A percentile compares a stretch with the other conserved stretches of the same genome.
Conservation (phyloP, 2,797 vertebrate genomes). For the Thunnus albacares region DNA sequence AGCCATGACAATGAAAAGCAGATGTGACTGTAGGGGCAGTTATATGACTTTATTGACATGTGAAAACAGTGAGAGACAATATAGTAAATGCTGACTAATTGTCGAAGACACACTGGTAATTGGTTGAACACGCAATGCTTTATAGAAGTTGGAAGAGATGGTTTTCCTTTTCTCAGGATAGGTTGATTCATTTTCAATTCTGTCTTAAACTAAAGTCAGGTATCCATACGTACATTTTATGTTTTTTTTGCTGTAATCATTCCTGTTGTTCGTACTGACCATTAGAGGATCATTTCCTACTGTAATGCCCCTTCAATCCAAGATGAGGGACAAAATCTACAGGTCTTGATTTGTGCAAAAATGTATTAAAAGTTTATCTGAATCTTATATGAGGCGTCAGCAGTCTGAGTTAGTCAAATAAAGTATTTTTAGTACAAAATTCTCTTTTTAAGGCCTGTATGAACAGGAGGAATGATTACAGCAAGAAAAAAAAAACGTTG, state of each 20-base stretch:
- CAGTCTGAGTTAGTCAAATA: too few relatives aligned
- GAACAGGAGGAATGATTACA: background rate
- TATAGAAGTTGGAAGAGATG: slow-evolving; percentile 3
- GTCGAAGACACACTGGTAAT: slow-evolving; percentile 53
- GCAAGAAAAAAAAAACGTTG: background rate
- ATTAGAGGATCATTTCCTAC: too few relatives aligned
- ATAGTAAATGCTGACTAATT: slow-evolving; percentile 55
- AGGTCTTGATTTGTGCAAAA: background rate
- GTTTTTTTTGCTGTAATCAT: background rate
- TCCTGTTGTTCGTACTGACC: background rate
- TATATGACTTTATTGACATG: slow-evolving; percentile 69
- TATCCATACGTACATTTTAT: background rate
- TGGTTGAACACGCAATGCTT: slow-evolving; percentile 15
- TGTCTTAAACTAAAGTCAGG: background rate
- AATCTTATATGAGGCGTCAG: too few relatives aligned
- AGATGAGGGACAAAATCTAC: too few relatives aligned
- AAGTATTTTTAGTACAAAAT: too few relatives aligned
- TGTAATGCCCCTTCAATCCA: too few relatives aligned
- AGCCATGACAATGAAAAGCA: slow-evolving; percentile 82
- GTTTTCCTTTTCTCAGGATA: background rate
- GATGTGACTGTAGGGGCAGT: slow-evolving; percentile 72
- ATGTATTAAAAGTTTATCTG: background rate
- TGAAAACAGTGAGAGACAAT: slow-evolving; percentile 57
- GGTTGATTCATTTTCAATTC: too few relatives aligned
- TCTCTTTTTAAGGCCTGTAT: too few relatives aligned